Base-by-base conservation (phyloP, 2,797 vertebrate genomes). In the Bradypodion pumilum region DNA sequence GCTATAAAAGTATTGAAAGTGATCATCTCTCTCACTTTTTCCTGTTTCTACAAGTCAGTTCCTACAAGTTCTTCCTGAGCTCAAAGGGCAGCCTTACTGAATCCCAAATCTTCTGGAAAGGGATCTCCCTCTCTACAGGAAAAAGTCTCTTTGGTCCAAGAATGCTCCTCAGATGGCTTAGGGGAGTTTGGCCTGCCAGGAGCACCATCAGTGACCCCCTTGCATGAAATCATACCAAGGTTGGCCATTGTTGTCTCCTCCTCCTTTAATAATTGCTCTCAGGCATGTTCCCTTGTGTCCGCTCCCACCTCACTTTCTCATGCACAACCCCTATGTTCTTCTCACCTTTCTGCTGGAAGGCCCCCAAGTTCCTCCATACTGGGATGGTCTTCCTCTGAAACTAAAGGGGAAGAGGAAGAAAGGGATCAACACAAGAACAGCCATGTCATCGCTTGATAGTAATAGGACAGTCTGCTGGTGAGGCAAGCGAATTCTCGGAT, bases 351-450 rank as follows among this genome's bases (percentile, higher is more conserved):
- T 77, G 52, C 25, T 12, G 7, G 29, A 32, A 40, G 52, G 40
- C 66, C 23, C 56, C 32, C 49, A 62, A 65, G 65, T 21, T 76
- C 73, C 66, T 32, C 56, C 77, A 42, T 49, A 35, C 49, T 15
- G 6, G 42, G 74, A 60, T 70, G 65, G 9, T 70, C 73, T 62
- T 80, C 72, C 32, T 69, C 79, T 85, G 65, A 77, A 85, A 85
- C 29, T 8, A 69, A 80, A 40, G 74, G 27, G 52, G 52, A 15
- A 56, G 73, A 77, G 25, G 60, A 49, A 56, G n/a, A 56, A 1
- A 0, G 42, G 1, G n/a, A 29, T 62, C 13, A 62, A 40, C 3
- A 46, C 32, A 46, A 84, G 9, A 60, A 62, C 78, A 3, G 2
- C 6, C 59, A 76, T 52, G 62, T 4, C 5, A 27, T 6, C 46